A percentile compares a stretch with the other conserved stretches of the same genome.
Evolutionary conservation across 2,113 vertebrate species (phyloP).

Genomic region (Cavia porcellus): DNA sequence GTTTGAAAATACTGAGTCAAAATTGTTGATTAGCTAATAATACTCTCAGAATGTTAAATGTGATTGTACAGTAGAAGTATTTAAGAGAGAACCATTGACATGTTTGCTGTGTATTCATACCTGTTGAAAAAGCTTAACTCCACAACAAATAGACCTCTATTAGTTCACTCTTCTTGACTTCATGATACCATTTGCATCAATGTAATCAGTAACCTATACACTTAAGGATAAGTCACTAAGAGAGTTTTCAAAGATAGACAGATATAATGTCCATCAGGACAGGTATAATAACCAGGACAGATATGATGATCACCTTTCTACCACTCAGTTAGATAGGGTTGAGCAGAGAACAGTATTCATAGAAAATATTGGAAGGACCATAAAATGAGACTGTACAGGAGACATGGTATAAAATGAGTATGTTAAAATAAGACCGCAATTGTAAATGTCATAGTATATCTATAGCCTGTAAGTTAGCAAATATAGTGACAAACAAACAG

Average conservation of each 20-base stretch:
- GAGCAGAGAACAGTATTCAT: background rate
- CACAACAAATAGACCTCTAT: background rate
- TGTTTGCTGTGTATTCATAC: background rate
- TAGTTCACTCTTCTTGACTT: background rate
- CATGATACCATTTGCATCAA: background rate
- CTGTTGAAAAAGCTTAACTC: background rate
- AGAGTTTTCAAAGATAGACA: background rate
- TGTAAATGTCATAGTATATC: background rate
- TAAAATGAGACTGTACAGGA: background rate
- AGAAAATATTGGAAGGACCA: background rate
- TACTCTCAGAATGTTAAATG: background rate
- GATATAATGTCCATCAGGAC: no score
- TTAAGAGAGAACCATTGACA: background rate
- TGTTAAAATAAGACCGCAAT: background rate
- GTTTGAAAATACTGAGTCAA: background rate
- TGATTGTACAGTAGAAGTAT: background rate
- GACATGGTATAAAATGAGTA: background rate
- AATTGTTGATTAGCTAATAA: background rate
- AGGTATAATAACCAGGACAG: no score
- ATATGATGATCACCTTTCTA: background rate
- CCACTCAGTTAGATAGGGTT: background rate
- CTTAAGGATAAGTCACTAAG: background rate
- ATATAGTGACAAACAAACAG: background rate
- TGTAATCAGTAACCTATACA: background rate
- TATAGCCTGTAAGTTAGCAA: background rate